Base-by-base conservation (phyloP, 1,140 invertebrate genomes). In the Steinernema feltiae region DNA sequence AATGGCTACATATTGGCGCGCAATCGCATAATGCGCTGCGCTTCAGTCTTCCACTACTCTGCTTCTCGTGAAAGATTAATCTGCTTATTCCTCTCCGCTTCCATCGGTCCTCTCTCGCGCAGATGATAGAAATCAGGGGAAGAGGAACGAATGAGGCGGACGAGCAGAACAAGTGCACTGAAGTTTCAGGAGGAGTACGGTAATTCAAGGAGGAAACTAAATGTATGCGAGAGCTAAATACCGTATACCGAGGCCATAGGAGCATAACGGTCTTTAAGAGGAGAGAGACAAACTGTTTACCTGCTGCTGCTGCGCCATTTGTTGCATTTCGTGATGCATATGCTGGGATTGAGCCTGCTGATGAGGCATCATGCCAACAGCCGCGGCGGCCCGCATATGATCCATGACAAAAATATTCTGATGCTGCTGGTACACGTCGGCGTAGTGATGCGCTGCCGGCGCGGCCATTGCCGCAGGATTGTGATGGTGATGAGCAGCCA, bases 231-330 rank as follows among this genome's bases (percentile, higher is more conserved):
- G n/a, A n/a, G n/a, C n/a, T n/a, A n/a, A 46, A n/a, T 46, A 7
- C 41, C n/a, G 7, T 46, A 12, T 46, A 46, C 7, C 41, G 7
- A 46, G 7, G 41, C 7, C 7, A 46, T 46, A 12, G n/a, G 7
- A 27, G 27, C 17, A 70, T n/a, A 29, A 72, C 27, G 71, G 21
- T 72, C 17, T 18, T n/a, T 15, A 29, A 24, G 32, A n/a, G n/a
- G 29, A 3, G 71, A 72, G 30, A 27, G 35, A 30, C n/a, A 27
- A 63, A 63, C 24, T 3, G 53, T 63, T 63, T 63, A 63, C 53
- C 53, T 63, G 53, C 7, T 7, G 27, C 17, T 70, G 92, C 92
- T 73, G 92, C 92, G 87, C 94, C 92, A 71, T 92, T 92, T 80
- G 89, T 89, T 30, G 91, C 89, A 82, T 91, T 91, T 91, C 92